Percentiles rank a stretch among this genome's conserved stretches.
phyloP scores from a whole-genome alignment of 2,113 vertebrate genomes.

The Nibea coibor region DNA sequence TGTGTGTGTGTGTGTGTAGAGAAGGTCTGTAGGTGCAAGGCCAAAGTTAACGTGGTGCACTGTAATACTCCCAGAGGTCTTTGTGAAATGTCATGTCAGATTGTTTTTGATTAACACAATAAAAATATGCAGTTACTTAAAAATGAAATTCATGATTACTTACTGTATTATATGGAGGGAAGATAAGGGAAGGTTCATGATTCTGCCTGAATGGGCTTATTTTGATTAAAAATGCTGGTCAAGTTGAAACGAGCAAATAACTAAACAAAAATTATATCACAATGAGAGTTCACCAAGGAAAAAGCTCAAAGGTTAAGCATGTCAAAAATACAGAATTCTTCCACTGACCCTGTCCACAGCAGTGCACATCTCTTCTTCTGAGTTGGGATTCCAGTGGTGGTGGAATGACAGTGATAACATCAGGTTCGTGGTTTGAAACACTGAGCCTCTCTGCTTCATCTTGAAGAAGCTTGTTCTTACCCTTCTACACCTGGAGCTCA shows the following conservation, averaged over 20 bases:
- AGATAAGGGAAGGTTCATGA: too few species aligned
- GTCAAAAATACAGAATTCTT: too few species aligned
- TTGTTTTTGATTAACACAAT: constrained; percentile 87
- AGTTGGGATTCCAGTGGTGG: too few species aligned
- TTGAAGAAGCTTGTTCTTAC: background rate
- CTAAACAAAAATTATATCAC: too few species aligned
- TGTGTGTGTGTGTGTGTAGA: constrained; percentile 43
- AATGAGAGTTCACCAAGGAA: too few species aligned
- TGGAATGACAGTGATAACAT: too few species aligned
- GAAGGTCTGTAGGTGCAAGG: constrained; percentile 65
- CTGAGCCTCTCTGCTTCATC: background rate
- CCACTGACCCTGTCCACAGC: too few species aligned
- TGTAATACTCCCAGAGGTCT: constrained; percentile 81
- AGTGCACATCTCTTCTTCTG: too few species aligned
- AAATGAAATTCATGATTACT: background rate
- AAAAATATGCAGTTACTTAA: constrained; percentile 83
- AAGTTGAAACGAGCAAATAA: too few species aligned
- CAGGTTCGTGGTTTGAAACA: background rate
- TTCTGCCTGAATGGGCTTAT: too few species aligned
- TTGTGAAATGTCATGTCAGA: constrained; percentile 83
- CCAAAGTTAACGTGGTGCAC: constrained; percentile 83
- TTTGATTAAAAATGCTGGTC: too few species aligned
- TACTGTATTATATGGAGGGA: background rate
- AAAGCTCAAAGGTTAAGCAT: too few species aligned
- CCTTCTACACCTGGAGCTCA: background rate